Evolutionary conservation across 2,113 vertebrate species (phyloP), one percentile per base, ranked within the genome.

Genomic region (Eubucco bourcierii): DNA sequence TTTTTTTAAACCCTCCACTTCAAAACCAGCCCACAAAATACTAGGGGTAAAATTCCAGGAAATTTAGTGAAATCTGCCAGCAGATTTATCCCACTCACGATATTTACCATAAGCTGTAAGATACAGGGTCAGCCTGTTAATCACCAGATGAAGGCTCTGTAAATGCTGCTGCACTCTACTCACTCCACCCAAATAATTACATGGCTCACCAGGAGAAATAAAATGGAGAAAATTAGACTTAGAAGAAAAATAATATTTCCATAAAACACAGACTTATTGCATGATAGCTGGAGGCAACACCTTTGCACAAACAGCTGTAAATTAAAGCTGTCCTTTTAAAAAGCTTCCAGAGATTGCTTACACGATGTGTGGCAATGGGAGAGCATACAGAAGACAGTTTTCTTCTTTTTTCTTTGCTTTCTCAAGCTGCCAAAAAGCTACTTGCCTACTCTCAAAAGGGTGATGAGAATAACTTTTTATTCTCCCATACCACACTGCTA

Each of bases 181-280:
- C 80, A 94, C 88, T 95, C 94, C 95, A 91, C 85, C 85, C 91
- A 91, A 95, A 88, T 90, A 83, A 93, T 80, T 90, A 97, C 68
- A 92, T 14, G 65, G 95, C 80, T 96, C 68, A 90, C 77, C 52
- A 88, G 58, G 81, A 94, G 86, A 95, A 94, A 91, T 90, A 94
- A 95, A 97, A 96, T 83, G 67, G 72, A 95, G 87, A 96, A 93
- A 86, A 86, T 65, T 34, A 86, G 88, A 95, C 82, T 75, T 67
- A 71, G 28, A 66, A 94, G 78, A 95, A 96, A 94, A 94, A 47
- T 34, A 94, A 95, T 6, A 41, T 94, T 96, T 93, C 84, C 92
- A 88, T 96, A 92, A 97, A 84, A 96, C 91, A 96, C 73, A 93
- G 79, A 97, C 96, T 97, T 98, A 98, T 97, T 98, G 98, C 96